These are phyloP conservation scores for Aphrophora alni DNA, from an alignment of 2,888 invertebrate genomes.

Conservation along the genomic window DNA sequence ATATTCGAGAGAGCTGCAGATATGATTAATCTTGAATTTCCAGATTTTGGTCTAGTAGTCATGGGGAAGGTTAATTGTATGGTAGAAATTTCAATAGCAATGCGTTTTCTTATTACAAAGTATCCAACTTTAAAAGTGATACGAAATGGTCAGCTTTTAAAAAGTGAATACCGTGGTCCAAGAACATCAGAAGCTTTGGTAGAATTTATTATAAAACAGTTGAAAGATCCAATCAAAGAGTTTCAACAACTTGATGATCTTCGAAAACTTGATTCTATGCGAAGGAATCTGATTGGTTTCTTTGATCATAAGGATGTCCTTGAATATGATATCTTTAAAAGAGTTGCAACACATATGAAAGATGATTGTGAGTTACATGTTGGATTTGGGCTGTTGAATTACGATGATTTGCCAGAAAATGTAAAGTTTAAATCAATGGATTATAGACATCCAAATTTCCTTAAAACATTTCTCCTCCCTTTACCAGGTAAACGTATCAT, in stretches of 20 bases:
- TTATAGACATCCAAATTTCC: background rate
- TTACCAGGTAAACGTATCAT: background rate
- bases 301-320: slow-evolving; percentile 82
- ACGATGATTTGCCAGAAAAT: background rate
- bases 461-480: background rate
- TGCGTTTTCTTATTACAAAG: slow-evolving; percentile 94
- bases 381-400: slow-evolving; percentile 71
- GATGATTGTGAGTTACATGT: slow-evolving; percentile 94
- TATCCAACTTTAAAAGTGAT: slow-evolving; percentile 98
- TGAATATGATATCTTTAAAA: slow-evolving; percentile 77
- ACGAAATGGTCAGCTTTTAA: slow-evolving; percentile 85
- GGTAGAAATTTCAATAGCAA: slow-evolving; percentile 79
- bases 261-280: slow-evolving; percentile 69
- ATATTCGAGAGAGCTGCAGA: slow-evolving; percentile 96
- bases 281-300: slow-evolving; percentile 87
- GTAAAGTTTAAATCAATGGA: background rate
- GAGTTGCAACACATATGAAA: slow-evolving; percentile 62
- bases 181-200: slow-evolving; percentile 91
- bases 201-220: slow-evolving; percentile 86
- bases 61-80: slow-evolving; percentile 99
- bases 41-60: slow-evolving; percentile 80
- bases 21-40: slow-evolving; percentile 78
- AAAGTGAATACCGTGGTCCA: slow-evolving; percentile 88
- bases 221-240: slow-evolving; percentile 84
- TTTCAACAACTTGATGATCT: slow-evolving; percentile 76